These are phyloP conservation scores for Strigamia maritima DNA, from an alignment of 2,888 invertebrate species.

Conservation along the genomic window DNA sequence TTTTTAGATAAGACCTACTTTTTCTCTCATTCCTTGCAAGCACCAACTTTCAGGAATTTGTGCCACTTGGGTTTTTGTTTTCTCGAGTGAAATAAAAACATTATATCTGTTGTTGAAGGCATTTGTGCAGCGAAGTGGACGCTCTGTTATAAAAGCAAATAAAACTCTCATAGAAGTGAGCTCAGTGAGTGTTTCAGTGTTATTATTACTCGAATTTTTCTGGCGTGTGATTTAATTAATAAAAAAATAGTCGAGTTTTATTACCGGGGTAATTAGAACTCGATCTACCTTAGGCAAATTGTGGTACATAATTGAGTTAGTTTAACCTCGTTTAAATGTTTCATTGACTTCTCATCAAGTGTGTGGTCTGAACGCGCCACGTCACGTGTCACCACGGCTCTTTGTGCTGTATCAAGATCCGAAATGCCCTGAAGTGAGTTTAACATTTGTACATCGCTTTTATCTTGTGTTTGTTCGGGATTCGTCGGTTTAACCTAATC, in stretches of 20 bases:
- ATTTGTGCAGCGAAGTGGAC: background rate
- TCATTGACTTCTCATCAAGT: constrained; percentile 15
- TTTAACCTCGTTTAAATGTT: constrained; percentile 28
- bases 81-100: constrained; percentile 6
- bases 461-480: background rate
- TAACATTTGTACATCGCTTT: background rate
- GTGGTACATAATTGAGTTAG: background rate
- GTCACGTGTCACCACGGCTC: background rate
- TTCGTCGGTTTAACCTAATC: background rate
- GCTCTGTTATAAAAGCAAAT: background rate
- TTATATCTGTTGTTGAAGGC: background rate
- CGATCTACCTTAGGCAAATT: background rate
- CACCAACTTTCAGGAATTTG: background rate
- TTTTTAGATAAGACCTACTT: background rate
- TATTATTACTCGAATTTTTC: background rate
- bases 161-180: too few relatives aligned
- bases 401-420: background rate
- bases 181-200: too few relatives aligned
- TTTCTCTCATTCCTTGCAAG: background rate
- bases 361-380: background rate
- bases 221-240: background rate
- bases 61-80: background rate
- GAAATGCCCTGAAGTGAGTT: background rate
- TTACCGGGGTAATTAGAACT: constrained; percentile 1
- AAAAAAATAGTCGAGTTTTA: background rate